Evolutionary conservation across 2,113 vertebrate species (phyloP).

Genomic region (Atlantisia rogersi): DNA sequence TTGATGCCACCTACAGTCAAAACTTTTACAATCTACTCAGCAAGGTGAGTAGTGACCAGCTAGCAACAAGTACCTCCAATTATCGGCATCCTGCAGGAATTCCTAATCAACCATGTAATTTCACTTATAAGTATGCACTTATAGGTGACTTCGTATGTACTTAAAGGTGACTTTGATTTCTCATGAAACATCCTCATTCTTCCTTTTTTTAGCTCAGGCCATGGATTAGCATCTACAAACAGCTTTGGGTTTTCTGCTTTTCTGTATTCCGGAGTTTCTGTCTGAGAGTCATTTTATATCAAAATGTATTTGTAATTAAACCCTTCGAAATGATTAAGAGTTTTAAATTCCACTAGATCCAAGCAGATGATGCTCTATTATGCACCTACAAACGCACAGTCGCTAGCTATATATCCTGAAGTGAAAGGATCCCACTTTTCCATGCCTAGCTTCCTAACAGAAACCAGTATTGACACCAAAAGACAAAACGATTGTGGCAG

Average conservation of each 20-base stretch:
- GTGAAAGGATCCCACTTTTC: neutral
- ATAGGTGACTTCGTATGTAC: neutral
- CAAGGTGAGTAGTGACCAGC: neutral
- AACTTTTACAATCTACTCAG: neutral
- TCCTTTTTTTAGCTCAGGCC: neutral
- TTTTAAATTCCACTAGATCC: neutral
- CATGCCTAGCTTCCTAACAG: neutral
- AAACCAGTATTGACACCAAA: neutral
- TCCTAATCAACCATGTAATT: neutral
- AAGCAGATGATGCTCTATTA: neutral
- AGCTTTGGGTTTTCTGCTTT: neutral
- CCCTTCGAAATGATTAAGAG: neutral
- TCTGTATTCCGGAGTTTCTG: neutral
- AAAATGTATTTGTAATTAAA: neutral
- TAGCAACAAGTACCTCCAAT: constrained; percentile 7
- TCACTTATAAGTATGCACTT: neutral
- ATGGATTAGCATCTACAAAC: neutral
- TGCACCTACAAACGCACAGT: neutral
- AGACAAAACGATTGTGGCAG: neutral
- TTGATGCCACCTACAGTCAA: constrained; percentile 24
- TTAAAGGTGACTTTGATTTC: neutral
- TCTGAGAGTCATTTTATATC: neutral
- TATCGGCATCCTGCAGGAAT: constrained; percentile 11
- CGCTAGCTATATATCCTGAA: neutral
- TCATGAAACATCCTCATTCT: neutral